Base-by-base conservation (phyloP, 2,797 vertebrate genomes). In the Alca torda region DNA sequence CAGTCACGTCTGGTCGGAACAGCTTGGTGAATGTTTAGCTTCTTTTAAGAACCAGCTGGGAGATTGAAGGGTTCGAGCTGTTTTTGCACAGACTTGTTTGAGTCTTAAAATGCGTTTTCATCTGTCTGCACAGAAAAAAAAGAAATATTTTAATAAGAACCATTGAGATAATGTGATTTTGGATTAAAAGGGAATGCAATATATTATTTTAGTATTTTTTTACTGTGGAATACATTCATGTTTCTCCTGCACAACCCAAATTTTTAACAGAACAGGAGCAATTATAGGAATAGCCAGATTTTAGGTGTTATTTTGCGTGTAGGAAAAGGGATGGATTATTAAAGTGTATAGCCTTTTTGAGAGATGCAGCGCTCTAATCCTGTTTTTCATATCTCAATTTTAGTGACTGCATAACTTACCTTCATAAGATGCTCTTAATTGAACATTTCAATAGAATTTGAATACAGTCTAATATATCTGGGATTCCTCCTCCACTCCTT, bases 101-200 rank as follows among this genome's bases (percentile, higher is more conserved):
- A 92, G 68, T 89, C 76, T 89, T 95, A 89, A 93, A 87, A 89
- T n/a, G n/a, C 54, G 24, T 94, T 96, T 97, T 97, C 50, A 65
- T 94, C 89, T 91, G 43, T 80, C 78, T 69, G 50, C 65, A 33
- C 23, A 74, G 57, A 46, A 81, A 57, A 92, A 30, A 41, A 79
- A 57, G 76, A 79, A 56, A 51, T 1, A 10, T 82, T 93, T 94
- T 83, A 81, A 31, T 92, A 93, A 85, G 69, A 94, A 56, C 54
- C 45, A 56, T 45, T 92, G 69, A 88, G 54, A 91, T 85, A 41
- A 13, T 0, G 0, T 54, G 37, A 78, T 91, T 85, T 84, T 68
- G 39, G 33, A 74, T 94, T 90, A 75, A 87, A 91, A 80, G 46
- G 46, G 14, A 89, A 77, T 37, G 20, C 24, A 45, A 14, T 43